phyloP scores from a whole-genome alignment of 1,140 invertebrate species.

The Rhopalosiphum padi region DNA sequence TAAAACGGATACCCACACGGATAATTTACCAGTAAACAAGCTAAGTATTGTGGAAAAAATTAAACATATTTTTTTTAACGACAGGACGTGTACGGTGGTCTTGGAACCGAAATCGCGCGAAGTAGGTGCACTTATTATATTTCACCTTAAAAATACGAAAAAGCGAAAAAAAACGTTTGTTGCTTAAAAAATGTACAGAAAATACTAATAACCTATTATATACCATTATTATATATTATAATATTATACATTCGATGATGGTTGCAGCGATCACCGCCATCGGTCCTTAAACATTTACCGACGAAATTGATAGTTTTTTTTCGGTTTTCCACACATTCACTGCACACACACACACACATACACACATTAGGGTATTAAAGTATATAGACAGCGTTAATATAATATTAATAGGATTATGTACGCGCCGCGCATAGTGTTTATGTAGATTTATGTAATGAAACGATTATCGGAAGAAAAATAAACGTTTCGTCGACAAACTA shows the following conservation, averaged over 20 bases:
- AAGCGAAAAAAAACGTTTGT: too few species aligned
- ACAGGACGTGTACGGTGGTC: neutral
- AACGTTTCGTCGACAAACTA: conserved; percentile 12
- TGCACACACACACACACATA: neutral
- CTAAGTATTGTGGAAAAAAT: neutral
- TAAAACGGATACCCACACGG: conserved; percentile 26
- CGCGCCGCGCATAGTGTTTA: neutral
- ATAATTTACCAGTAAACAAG: neutral
- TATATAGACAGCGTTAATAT: neutral
- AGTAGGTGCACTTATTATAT: too few species aligned
- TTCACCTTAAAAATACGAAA: too few species aligned
- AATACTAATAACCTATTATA: too few species aligned
- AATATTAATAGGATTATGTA: conserved; percentile 4
- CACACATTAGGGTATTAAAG: neutral
- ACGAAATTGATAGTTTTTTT: neutral
- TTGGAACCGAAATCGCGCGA: too few species aligned
- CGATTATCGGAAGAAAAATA: neutral
- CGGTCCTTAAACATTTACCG: neutral
- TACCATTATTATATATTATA: too few species aligned
- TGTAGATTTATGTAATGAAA: conserved; percentile 33
- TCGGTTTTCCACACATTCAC: neutral
- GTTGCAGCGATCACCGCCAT: too few species aligned
- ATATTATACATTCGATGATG: too few species aligned
- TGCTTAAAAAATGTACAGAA: too few species aligned
- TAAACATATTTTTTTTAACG: neutral